Base-by-base conservation (phyloP, 2,797 vertebrate species). In the Myotis myotis region DNA sequence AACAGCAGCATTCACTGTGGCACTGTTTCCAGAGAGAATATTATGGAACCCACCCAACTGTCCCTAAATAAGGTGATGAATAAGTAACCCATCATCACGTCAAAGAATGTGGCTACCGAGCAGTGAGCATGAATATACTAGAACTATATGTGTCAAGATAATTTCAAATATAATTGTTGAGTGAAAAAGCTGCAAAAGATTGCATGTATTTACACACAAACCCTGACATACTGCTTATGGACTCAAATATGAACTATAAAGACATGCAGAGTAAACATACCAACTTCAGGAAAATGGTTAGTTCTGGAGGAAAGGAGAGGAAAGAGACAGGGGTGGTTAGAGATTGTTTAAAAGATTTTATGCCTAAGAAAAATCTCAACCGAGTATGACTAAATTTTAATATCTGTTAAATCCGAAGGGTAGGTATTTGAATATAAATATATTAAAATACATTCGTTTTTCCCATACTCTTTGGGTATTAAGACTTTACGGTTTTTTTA, bases 361-460 rank as follows among this genome's bases (percentile, higher is more conserved):
- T 5, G 4, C 64, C 44, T 84, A 55, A 88, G 79, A 87, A 41
- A 91, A 70, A 88, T 28, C 47, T n/a, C 44, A 94, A 82, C 49
- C 38, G 92, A 93, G 33, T 91, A 64, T 13, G n/a, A 57, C 36
- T 86, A 92, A 25, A 74, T 80, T 80, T 51, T 62, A 93, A 47
- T 81, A 71, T 60, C 51, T 72, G 19, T 74, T 91, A 79, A 71
- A 60, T 71, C 84, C 75, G 38, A 92, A 94, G 66, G 23, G 10
- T 6, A 33, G 57, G 17, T 75, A 53, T 75, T 64, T 66, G 3
- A 41, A 8, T 72, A 71, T 47, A 49, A 28, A 41, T 64, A 91
- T 33, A 28, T 60, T 55, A 82, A 82, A 76, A 53, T 72, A 64
- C 17, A 33, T 30, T 55, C 3, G 60, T 82, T 71, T 70, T 70